Percentiles rank a stretch among this genome's conserved stretches.
phyloP scores from a whole-genome alignment of 2,113 vertebrate genomes.

The Oreocharis arfaki region DNA sequence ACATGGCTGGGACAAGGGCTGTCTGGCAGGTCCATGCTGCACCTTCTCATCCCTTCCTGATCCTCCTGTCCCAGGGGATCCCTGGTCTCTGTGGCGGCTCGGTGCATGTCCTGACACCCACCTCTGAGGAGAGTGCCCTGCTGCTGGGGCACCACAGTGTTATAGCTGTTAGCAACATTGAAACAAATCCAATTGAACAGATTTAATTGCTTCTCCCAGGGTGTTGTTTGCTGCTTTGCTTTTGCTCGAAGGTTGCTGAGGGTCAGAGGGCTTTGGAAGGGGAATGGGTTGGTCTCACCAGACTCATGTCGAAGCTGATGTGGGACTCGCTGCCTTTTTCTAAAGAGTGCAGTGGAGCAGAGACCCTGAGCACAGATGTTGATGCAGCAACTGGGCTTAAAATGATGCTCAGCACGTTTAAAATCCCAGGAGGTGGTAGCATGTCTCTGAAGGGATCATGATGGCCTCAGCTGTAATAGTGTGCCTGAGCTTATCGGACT shows the following conservation, averaged over 20 bases:
- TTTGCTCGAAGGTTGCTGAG: not conserved
- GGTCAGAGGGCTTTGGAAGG: not conserved
- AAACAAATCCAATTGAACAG: not conserved
- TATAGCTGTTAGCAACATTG: not conserved
- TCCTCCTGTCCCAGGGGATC: not conserved
- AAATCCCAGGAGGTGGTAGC: not conserved
- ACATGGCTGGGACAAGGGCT: not conserved
- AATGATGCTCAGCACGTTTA: not conserved
- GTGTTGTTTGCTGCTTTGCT: not conserved
- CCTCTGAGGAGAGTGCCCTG: not conserved
- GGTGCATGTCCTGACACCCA: rapidly evolving
- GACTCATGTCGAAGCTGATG: not conserved
- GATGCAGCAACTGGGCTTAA: not conserved
- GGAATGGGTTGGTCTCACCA: not conserved
- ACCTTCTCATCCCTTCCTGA: not conserved
- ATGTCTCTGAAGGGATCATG: not conserved
- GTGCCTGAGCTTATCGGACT: not conserved
- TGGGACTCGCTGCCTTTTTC: not conserved
- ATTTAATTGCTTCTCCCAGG: not conserved
- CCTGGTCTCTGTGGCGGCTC: not conserved
- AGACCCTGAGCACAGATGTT: not conserved
- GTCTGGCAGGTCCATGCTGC: not conserved
- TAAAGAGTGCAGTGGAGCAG: not conserved
- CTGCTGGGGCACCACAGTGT: not conserved
- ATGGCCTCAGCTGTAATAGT: not conserved